Conservation (phyloP, 2,888 invertebrate species). For the Leucozona laternaria region DNA sequence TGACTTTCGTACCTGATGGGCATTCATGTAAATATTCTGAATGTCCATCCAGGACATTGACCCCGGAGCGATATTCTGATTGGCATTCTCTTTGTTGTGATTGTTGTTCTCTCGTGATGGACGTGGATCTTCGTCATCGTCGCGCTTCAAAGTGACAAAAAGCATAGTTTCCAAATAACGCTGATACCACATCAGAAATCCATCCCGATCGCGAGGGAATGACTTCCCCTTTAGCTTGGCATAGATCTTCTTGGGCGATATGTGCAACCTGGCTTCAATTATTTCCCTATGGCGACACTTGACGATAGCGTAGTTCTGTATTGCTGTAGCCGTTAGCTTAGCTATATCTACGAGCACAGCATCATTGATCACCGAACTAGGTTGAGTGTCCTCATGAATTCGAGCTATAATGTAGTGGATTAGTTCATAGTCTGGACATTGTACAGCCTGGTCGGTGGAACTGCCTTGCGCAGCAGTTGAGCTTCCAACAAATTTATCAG, state of each 20-base stretch:
- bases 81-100: constrained; percentile 29
- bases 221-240: constrained; percentile 81
- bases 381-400: constrained; percentile 81
- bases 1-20: constrained; percentile 64
- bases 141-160: constrained; percentile 69
- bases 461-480: not conserved
- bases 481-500: constrained; percentile 57
- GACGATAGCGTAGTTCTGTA: constrained; percentile 79
- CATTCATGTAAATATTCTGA: constrained; percentile 68
- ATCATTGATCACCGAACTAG: constrained; percentile 81
- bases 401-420: constrained; percentile 82
- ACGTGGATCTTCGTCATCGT: constrained; percentile 44
- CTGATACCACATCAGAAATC: constrained; percentile 81
- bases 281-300: constrained; percentile 72
- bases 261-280: constrained; percentile 68
- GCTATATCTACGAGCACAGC: constrained; percentile 81
- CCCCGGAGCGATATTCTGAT: constrained; percentile 37
- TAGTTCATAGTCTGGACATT: constrained; percentile 80
- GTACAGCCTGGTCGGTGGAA: constrained; percentile 31
- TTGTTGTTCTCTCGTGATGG: constrained; percentile 59
- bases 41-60: constrained; percentile 57
- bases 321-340: constrained; percentile 81
- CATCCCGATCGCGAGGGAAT: constrained; percentile 81
- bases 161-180: constrained; percentile 81
- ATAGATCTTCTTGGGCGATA: constrained; percentile 82